phyloP scores from a whole-genome alignment of 2,797 vertebrate genomes.

The Falco concolor region DNA sequence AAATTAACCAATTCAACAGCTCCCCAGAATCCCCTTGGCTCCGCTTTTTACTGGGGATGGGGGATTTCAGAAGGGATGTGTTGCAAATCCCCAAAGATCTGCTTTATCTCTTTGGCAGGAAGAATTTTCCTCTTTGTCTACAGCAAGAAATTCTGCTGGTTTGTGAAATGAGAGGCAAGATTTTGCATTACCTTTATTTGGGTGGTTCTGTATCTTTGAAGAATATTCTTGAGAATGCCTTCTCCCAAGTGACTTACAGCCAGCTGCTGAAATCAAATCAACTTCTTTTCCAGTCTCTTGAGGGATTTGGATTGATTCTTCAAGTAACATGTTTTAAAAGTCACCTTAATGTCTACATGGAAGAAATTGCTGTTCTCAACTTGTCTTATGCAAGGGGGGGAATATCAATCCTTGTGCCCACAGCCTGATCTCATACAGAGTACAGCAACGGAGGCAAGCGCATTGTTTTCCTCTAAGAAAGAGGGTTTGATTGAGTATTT shows the following conservation, averaged over 20 bases:
- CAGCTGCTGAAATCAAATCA: not conserved
- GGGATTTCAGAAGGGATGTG: not conserved
- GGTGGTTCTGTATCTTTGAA: not conserved
- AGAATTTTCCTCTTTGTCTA: not conserved
- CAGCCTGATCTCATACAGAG: not conserved
- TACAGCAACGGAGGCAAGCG: not conserved
- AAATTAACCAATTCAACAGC: not conserved
- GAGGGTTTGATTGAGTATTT: not conserved
- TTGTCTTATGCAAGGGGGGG: not conserved
- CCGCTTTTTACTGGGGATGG: not conserved
- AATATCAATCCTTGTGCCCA: not conserved
- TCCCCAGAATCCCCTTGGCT: not conserved
- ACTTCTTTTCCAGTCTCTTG: not conserved
- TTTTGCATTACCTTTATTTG: not conserved
- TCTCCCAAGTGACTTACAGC: accelerated
- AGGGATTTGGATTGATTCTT: not conserved
- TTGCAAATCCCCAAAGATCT: not conserved
- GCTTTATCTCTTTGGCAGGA: not conserved
- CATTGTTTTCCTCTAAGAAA: not conserved
- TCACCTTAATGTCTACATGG: not conserved
- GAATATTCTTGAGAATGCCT: not conserved
- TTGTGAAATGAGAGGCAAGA: not conserved
- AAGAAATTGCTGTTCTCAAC: not conserved
- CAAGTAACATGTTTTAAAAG: not conserved
- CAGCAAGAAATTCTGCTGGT: not conserved